Evolutionary conservation across 64 coral and sea anemone species (phyloP).

Genomic region (Stylophora pistillata): DNA sequence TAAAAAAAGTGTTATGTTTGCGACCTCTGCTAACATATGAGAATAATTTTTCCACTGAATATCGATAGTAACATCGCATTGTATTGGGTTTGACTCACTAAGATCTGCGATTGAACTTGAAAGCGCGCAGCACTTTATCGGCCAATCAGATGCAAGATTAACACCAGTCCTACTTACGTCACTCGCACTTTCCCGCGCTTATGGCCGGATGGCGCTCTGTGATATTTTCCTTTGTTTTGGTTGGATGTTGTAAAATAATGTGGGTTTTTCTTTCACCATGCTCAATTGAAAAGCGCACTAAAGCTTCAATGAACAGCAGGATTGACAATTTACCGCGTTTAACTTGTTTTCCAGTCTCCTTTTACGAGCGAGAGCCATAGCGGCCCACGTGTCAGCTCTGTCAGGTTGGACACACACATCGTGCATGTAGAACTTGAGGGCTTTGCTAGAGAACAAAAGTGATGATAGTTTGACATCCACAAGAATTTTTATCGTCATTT

Average conservation of each 20-base stretch:
- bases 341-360: constrained; percentile 92
- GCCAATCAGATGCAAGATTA: no score
- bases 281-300: background rate
- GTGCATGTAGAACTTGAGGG: constrained; percentile 99
- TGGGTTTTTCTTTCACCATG: background rate
- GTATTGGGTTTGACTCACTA: no score
- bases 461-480: background rate
- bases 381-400: constrained; percentile 96
- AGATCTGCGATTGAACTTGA: no score
- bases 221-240: no score
- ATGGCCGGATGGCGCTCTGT: no score
- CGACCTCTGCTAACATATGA: background rate
- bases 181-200: no score
- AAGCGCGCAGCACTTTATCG: no score
- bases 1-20: background rate
- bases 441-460: constrained; percentile 71
- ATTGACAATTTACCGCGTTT: constrained; percentile 73
- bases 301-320: background rate
- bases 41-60: background rate
- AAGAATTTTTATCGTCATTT: no score
- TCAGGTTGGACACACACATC: constrained; percentile 90
- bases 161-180: no score
- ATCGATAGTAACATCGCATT: no score
- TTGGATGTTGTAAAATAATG: no score
- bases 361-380: constrained; percentile 91